phyloP scores from a whole-genome alignment of 92 coral and sea anemone genomes.

The Diadumene lineata region DNA sequence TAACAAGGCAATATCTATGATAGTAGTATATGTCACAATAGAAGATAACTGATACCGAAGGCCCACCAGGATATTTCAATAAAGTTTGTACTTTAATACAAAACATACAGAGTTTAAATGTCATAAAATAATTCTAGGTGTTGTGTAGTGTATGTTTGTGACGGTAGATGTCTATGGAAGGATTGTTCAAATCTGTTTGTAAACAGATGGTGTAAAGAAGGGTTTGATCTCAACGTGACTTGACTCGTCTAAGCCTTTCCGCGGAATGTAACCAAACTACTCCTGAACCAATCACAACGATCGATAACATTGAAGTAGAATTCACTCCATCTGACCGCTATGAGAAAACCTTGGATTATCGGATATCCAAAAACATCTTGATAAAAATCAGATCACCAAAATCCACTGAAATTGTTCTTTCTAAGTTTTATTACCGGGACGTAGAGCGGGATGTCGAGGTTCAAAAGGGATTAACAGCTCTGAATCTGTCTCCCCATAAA shows the following conservation, averaged over 20 bases:
- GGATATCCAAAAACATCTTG: constrained; percentile 7
- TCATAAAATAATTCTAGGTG: background rate
- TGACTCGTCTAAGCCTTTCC: constrained; percentile 40
- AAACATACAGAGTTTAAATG: background rate
- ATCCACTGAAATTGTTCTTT: constrained; percentile 26
- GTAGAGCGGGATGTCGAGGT: constrained; percentile 41
- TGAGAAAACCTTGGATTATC: constrained; percentile 17
- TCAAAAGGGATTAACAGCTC: constrained; percentile 66
- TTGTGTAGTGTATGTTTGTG: constrained; percentile 11
- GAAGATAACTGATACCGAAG: constrained; percentile 7
- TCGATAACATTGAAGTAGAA: constrained; percentile 16
- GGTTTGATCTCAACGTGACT: constrained; percentile 23
- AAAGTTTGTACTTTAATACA: background rate
- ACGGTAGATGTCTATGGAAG: background rate
- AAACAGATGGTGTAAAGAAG: constrained; percentile 46
- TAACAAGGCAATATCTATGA: constrained; percentile 47
- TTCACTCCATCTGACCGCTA: background rate
- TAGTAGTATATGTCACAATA: constrained; percentile 37
- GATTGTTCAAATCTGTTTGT: constrained; percentile 26
- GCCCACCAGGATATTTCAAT: background rate
- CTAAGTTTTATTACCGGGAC: constrained; percentile 27
- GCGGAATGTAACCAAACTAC: constrained; percentile 57
- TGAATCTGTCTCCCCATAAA: constrained; percentile 59
- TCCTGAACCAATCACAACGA: constrained; percentile 20
- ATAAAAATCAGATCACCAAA: constrained; percentile 23